Evolutionary conservation across 1,140 invertebrate genomes (phyloP), one percentile per base, ranked within the genome.

Genomic region (Ips typographus): DNA sequence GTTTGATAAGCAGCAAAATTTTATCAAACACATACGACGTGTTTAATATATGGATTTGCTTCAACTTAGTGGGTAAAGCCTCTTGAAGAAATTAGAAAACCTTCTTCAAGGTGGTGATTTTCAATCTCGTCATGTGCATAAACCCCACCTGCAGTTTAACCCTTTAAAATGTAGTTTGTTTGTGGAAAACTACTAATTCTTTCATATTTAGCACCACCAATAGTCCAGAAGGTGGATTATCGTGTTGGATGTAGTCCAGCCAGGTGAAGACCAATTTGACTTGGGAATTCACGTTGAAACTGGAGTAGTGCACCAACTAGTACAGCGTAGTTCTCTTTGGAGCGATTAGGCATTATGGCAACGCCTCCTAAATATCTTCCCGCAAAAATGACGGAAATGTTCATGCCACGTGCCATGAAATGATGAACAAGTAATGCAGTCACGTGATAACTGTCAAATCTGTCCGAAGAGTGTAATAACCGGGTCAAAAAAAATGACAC

Each of bases 141-240:
- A 89, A 71, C 38, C 81, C 79, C 36, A 71, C 66, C 71, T 76
- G 43, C 52, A 72, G 72, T 38, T 5, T 36, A 22, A 37, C 8
- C 3, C 37, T 6, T 36, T 37, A 38, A 36, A 2, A 36, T 36
- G 43, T 6, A n/a, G 49, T 36, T 58, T 6, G 41, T 40, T 6
- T 40, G 2, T 6, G 22, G 22, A 2, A 51, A 4, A 49, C 3
- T 51, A 47, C 8, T 72, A 79, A 80, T 0, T 85, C 85, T 67
- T 83, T 78, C 85, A 89, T 87, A 73, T 90, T 86, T 68, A 89
- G 87, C 0, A 90, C 76, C 72, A 88, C 85, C 37, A 89, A 80
- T 44, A 86, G 81, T 1, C 87, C 78, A 7, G 65, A 71, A 6
- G 78, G 75, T 1, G 76, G 75, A 57, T 77, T 68, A 40, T 77